Conservation (phyloP, 2,113 vertebrate species). For the Oenanthe melanoleuca region DNA sequence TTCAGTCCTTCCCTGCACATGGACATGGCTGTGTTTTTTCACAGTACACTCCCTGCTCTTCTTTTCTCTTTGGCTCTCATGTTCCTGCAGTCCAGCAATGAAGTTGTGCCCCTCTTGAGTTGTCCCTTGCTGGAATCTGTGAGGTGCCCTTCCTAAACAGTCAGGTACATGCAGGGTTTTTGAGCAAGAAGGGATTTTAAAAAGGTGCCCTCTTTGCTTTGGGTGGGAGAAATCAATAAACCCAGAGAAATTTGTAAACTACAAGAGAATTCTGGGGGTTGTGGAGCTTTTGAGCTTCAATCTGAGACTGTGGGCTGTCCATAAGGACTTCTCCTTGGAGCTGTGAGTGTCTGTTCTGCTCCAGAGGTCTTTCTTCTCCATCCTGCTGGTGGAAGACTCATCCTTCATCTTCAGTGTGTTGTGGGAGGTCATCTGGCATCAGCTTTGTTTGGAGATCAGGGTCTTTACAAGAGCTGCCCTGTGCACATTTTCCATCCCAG, state of each 20-base stretch:
- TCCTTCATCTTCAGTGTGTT: background rate
- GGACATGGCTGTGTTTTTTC: rapidly evolving
- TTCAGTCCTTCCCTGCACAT: rapidly evolving
- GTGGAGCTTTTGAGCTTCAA: background rate
- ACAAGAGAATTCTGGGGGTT: rapidly evolving
- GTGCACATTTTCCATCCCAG: background rate
- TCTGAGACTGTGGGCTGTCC: background rate
- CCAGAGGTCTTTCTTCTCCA: background rate
- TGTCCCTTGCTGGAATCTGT: background rate
- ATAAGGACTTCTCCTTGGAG: background rate
- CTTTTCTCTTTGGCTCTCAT: background rate
- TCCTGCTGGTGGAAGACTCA: rapidly evolving
- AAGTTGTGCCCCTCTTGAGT: background rate
- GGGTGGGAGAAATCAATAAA: background rate
- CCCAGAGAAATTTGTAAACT: background rate
- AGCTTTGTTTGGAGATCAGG: background rate
- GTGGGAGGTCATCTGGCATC: background rate
- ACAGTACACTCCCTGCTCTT: background rate
- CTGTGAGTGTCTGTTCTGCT: background rate
- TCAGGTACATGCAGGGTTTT: rapidly evolving
- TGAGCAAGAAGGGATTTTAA: background rate
- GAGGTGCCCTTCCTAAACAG: background rate
- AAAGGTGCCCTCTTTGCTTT: background rate
- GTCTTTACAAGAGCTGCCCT: background rate
- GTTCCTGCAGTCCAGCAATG: background rate